Evolutionary conservation across 2,113 vertebrate genomes (phyloP).

Genomic region (Sciurus niger): DNA sequence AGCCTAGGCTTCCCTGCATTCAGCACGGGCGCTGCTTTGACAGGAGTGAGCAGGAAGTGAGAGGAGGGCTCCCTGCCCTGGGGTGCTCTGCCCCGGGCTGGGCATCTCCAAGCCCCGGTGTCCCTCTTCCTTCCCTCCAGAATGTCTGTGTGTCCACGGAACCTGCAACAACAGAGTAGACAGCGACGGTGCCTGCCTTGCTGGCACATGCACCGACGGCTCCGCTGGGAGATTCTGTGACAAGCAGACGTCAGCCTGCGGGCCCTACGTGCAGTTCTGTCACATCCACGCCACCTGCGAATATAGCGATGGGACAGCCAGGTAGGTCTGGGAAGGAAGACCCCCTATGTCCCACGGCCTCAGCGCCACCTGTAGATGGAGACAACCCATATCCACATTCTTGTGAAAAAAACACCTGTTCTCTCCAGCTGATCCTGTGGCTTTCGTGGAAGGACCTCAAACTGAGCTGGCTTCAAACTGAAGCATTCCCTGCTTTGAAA

Average conservation of each 20-base stretch:
- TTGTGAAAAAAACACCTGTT: neutral
- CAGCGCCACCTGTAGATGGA: neutral
- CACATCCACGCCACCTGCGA: constrained; percentile 93
- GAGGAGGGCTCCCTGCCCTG: neutral
- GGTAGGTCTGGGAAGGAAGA: constrained; percentile 85
- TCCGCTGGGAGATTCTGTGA: constrained; percentile 92
- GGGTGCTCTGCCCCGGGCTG: accelerated
- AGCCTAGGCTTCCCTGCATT: neutral
- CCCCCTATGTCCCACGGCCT: too few relatives aligned
- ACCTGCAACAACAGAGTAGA: constrained; percentile 91
- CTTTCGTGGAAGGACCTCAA: neutral
- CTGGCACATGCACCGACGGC: constrained; percentile 88
- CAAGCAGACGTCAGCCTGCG: constrained; percentile 87
- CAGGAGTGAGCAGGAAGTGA: neutral
- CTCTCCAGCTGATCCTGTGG: neutral
- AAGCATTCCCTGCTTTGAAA: neutral
- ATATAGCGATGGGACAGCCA: constrained; percentile 85
- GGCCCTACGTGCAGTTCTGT: constrained; percentile 89
- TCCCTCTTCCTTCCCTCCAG: constrained; percentile 82
- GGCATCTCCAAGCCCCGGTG: neutral
- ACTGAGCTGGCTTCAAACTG: neutral
- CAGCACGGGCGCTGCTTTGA: neutral
- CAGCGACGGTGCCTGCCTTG: constrained; percentile 90
- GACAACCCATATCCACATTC: neutral
- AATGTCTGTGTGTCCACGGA: constrained; percentile 92